Base-by-base conservation (phyloP, 64 coral and sea anemone genomes). In the Stylophora pistillata region DNA sequence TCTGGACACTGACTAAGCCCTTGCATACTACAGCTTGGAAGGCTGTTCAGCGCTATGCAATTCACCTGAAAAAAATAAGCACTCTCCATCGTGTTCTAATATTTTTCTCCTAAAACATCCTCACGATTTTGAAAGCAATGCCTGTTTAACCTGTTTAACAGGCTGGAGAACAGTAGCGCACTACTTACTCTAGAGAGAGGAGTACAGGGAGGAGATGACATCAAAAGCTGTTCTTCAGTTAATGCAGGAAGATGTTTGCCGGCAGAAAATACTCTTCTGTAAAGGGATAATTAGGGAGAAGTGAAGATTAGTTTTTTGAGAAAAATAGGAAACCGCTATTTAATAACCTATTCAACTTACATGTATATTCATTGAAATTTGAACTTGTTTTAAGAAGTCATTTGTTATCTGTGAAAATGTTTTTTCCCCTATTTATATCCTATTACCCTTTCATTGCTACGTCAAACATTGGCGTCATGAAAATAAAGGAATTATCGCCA, bases 221-320 rank as follows among this genome's bases (percentile, higher is more conserved):
- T 66, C 16, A 89, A 30, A 7, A 96, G 37, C 29, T 96, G 86
- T 55, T 93, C 91, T 64, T 93, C 87, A 47, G 91, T 93, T 62
- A 96, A 65, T 23, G 56, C 53, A 5, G 90, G 90, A 7, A 96
- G 81, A 58, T 87, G 89, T 57, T 86, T 96, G 54, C 90, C 93
- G 3, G 90, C 91, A 66, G 94, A 96, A 53, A 96, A 96, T 13
- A 82, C 79, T 72, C 94, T 93, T 79, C 94, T 96, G 29, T 29
- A 26, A 53, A 23, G 72, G 25, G 26, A 60, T 76, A 76, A 61
- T 29, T 16, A 17, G 25, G 37, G 33, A 30, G 5, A 47, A 17
- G 52, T 62, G 0, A 0, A 15, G 73, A 55, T 69, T 86, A 72
- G 56, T 32, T 74, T 18, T n/a, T n/a, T n/a, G n/a, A n/a, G n/a